Evolutionary conservation across 2,888 invertebrate species (phyloP).

Genomic region (Erebia epiphron): DNA sequence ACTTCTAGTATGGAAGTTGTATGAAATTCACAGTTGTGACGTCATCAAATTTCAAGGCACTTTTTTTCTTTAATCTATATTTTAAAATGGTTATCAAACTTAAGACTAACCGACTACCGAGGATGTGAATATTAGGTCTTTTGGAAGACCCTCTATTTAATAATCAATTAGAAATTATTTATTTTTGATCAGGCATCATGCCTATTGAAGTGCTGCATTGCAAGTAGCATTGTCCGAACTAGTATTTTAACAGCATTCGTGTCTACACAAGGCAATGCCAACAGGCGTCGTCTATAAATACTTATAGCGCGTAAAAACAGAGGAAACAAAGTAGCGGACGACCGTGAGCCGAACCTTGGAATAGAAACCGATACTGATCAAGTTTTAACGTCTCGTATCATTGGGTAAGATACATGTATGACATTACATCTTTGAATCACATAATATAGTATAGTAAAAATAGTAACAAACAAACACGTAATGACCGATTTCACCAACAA

Average conservation of each 20-base stretch:
- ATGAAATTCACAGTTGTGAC: no score
- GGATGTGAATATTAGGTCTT: no score
- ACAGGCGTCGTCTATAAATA: slow-evolving; percentile 19
- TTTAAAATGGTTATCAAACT: no score
- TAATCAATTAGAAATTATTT: no score
- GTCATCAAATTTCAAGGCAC: no score
- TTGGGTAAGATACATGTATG: slow-evolving; percentile 19
- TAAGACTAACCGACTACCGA: no score
- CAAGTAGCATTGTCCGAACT: neutral
- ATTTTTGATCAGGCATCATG: no score
- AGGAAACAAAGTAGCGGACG: slow-evolving; percentile 15
- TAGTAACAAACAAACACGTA: neutral
- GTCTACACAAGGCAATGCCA: slow-evolving; percentile 14
- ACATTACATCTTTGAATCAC: slow-evolving; percentile 4
- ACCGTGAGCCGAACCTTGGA: slow-evolving; percentile 31
- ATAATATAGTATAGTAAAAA: neutral
- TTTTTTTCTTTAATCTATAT: no score
- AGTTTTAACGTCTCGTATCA: slow-evolving; percentile 25
- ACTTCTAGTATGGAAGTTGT: no score
- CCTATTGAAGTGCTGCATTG: neutral
- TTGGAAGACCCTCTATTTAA: no score
- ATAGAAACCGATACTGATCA: slow-evolving; percentile 34
- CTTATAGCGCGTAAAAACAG: slow-evolving; percentile 20
- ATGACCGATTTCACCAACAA: no score
- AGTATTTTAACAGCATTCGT: slow-evolving; percentile 13